Evolutionary conservation across 2,888 invertebrate species (phyloP).

Genomic region (Carcina quercana): DNA sequence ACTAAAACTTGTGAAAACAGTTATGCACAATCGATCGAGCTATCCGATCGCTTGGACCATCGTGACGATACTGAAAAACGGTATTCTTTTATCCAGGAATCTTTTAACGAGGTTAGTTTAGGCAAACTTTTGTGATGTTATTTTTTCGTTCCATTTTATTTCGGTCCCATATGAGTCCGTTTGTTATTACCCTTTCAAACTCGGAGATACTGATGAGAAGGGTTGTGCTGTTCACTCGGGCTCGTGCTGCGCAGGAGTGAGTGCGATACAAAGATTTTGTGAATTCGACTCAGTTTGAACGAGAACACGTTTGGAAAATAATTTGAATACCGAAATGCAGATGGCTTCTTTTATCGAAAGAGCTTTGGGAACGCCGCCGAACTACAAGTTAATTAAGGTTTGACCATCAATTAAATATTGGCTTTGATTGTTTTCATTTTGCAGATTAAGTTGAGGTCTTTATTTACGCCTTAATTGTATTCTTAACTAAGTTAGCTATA

Average conservation of each 20-base stretch:
- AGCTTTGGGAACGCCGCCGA: slow-evolving; percentile 49
- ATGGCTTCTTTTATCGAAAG: slow-evolving; percentile 69
- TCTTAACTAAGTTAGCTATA: slow-evolving; percentile 11
- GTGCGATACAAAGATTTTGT: slow-evolving; percentile 55
- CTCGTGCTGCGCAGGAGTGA: slow-evolving; percentile 58
- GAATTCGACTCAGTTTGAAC: slow-evolving; percentile 42
- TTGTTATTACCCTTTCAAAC: slow-evolving; percentile 55
- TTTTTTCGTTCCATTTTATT: slow-evolving; percentile 64
- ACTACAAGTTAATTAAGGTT: slow-evolving; percentile 74
- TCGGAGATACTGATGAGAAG: slow-evolving; percentile 35
- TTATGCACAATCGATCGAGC: slow-evolving; percentile 48
- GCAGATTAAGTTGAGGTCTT: slow-evolving; percentile 51
- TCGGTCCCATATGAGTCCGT: slow-evolving; percentile 60
- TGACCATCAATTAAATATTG: slow-evolving; percentile 72
- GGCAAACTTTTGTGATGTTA: slow-evolving; percentile 72
- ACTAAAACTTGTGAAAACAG: slow-evolving; percentile 32
- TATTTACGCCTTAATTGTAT: slow-evolving; percentile 48
- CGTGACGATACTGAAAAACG: slow-evolving; percentile 72
- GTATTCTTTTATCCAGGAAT: slow-evolving; percentile 72
- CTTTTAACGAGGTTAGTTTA: slow-evolving; percentile 73
- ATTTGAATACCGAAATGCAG: slow-evolving; percentile 74
- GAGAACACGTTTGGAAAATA: slow-evolving; percentile 70
- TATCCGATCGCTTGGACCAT: slow-evolving; percentile 68
- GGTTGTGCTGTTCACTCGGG: slow-evolving; percentile 49
- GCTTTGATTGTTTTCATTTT: slow-evolving; percentile 65